Conservation (phyloP, 2,797 vertebrate genomes). For the Anguilla marmorata region DNA sequence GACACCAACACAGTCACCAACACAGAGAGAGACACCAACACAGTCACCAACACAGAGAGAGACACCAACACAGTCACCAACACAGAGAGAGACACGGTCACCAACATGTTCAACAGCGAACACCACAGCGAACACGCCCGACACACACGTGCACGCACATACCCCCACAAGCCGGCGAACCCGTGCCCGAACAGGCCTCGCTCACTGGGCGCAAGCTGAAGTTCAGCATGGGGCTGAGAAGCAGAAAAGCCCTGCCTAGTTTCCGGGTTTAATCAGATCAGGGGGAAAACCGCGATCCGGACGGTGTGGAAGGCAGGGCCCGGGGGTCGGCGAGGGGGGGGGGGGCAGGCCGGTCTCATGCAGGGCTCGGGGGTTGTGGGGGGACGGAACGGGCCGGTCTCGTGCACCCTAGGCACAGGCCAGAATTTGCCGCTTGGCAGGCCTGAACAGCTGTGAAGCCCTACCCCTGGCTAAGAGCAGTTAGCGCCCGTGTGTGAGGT, state of each 20-base stretch:
- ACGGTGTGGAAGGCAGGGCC: not conserved
- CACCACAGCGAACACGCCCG: not conserved
- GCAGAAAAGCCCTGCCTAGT: not conserved
- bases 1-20: too few relatives aligned
- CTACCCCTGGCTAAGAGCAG: too few relatives aligned
- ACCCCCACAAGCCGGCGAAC: too few relatives aligned
- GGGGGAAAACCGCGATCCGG: not conserved
- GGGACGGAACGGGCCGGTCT: not conserved
- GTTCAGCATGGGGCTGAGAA: not conserved
- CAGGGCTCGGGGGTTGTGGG: too few relatives aligned
- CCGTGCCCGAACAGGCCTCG: not conserved
- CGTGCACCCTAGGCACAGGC: not conserved
- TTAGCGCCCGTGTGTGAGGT: too few relatives aligned
- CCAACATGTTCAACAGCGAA: not conserved
- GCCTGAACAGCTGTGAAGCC: not conserved
- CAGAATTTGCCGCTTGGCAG: not conserved
- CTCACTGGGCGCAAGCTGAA: not conserved
- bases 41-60: not conserved
- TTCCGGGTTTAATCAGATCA: not conserved
- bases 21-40: too few relatives aligned
- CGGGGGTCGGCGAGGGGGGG: not conserved
- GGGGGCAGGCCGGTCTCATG: too few relatives aligned
- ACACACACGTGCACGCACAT: too few relatives aligned
- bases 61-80: too few relatives aligned
- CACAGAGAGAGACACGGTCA: too few relatives aligned